phyloP scores from a whole-genome alignment of 1,140 invertebrate genomes.

The Papilio polytes region DNA sequence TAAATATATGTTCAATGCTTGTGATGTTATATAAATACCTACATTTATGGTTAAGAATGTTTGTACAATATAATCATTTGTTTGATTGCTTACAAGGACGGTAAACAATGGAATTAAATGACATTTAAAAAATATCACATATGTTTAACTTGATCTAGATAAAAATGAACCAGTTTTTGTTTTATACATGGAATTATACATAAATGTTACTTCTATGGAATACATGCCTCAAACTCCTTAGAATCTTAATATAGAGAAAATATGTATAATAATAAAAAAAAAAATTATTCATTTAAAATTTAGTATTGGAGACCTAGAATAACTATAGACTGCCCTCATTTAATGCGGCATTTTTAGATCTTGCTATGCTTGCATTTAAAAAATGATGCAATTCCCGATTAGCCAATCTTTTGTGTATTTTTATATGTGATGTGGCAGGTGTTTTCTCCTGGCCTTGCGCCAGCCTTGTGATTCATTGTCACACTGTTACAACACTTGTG shows the following conservation, averaged over 20 bases:
- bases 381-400: neutral
- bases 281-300: neutral
- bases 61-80: neutral
- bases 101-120: neutral
- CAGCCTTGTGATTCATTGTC: constrained; percentile 3
- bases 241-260: too few relatives aligned
- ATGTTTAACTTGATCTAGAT: neutral
- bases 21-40: neutral
- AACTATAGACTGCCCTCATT: neutral
- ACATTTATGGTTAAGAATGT: neutral
- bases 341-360: neutral
- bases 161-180: neutral
- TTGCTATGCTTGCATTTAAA: neutral
- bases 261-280: too few relatives aligned
- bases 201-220: too few relatives aligned
- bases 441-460: neutral
- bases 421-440: neutral
- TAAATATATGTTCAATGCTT: neutral
- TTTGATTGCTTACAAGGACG: neutral
- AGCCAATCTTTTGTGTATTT: neutral
- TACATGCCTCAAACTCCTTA: too few relatives aligned
- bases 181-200: neutral
- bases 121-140: neutral
- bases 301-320: neutral
- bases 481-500: neutral